Evolutionary conservation across 2,888 invertebrate genomes (phyloP), one percentile per base, ranked within the genome.

Genomic region (Campaea margaritaria): DNA sequence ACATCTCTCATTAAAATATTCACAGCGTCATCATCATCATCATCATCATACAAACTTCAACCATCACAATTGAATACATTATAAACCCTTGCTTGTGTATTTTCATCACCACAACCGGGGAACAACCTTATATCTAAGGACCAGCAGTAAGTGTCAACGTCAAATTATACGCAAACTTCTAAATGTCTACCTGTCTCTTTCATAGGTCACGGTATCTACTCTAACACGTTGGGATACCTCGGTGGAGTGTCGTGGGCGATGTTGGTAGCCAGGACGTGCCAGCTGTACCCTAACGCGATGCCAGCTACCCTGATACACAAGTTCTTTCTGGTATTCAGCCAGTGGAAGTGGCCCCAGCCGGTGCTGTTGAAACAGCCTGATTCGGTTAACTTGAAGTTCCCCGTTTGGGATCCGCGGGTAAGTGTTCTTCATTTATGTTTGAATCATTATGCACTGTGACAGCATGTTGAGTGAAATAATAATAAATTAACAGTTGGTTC

Each of bases 181-280:
- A 47, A 34, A 36, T 13, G 12, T 16, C 0, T n/a, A 8, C n/a
- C 13, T 14, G 0, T 44, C 9, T 5, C 34, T 45, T 13, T 0
- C 84, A 21, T 5, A 97, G 98, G 95, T 75, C 97, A 97, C 88
- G 99, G 99, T 53, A 98, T 99, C 72, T 99, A 99, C 93, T 99
- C 99, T 49, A 99, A 99, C 93, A 97, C 97, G 0, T 93, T 99
- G 73, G 99, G 99, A 43, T 99, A 99, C 87, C 95, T 99, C 51
- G 99, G 99, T 51, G 99, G 99, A 63, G 99, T 99, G 10, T 98
- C 99, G 0, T 99, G 99, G 99, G 99, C 99, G 1, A 99, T 99
- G 98, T 91, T 99, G 55, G 99, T 99, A 0, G 99, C 99, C 0
- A 94, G 99, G 67, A 99, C 99, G 0, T 99, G 99, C 85, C 99